Evolutionary conservation across 1,140 invertebrate species (phyloP).

Genomic region (Centruroides sculpturatus): DNA sequence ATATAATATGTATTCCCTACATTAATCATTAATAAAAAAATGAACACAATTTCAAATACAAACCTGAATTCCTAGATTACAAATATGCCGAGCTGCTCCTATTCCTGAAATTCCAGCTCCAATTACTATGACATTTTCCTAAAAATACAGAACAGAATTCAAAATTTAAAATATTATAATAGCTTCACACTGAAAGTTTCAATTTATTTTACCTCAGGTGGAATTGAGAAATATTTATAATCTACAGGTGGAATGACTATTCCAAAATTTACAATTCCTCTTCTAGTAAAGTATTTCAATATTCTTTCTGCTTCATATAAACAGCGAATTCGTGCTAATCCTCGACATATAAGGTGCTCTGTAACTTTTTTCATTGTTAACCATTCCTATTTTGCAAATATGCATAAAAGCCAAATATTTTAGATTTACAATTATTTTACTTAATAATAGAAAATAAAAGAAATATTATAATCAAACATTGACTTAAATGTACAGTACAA

Average conservation of each 20-base stretch:
- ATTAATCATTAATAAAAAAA: background rate
- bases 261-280: slow-evolving; percentile 33
- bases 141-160: slow-evolving; percentile 10
- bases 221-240: background rate
- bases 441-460: too few relatives aligned
- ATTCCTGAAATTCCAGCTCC: slow-evolving; percentile 34
- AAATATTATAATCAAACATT: too few relatives aligned
- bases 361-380: slow-evolving; percentile 27
- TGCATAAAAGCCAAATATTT: too few relatives aligned
- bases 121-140: slow-evolving; percentile 48
- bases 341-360: slow-evolving; percentile 30
- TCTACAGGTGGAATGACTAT: slow-evolving; percentile 22
- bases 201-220: background rate
- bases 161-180: background rate
- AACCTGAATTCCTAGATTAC: slow-evolving; percentile 32
- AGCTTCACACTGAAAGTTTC: background rate
- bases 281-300: slow-evolving; percentile 27
- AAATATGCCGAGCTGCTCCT: slow-evolving; percentile 31
- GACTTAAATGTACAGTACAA: too few relatives aligned
- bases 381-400: slow-evolving; percentile 26
- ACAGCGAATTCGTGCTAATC: slow-evolving; percentile 30
- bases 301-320: slow-evolving; percentile 25
- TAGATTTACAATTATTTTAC: too few relatives aligned
- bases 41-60: too few relatives aligned
- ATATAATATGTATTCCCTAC: too few relatives aligned